Base-by-base conservation (phyloP, 2,113 vertebrate species). In the Hippocampus mohnikei region DNA sequence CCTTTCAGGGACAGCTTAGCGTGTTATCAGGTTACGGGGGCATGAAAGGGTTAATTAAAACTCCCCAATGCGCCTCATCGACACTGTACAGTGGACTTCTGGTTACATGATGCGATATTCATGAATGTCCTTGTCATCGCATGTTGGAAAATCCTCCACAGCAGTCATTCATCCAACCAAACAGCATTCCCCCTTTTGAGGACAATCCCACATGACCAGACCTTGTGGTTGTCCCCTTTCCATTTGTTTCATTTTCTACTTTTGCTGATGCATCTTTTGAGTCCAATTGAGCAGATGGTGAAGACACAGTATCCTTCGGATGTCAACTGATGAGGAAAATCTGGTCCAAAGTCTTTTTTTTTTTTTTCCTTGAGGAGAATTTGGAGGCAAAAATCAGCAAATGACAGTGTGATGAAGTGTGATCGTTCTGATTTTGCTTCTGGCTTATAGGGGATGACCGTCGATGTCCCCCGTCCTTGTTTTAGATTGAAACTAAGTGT, bases 311-410 rank as follows among this genome's bases (percentile, higher is more conserved):
- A 46, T 59, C 27, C 63, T 52, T 61, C 18, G 53, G 21, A 52
- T 56, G 71, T 64, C 18, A 18, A 37, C 63, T 46, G 58, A 67
- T 41, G 23, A 72, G 59, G 25, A 83, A 79, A 72, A 87, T 77
- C 71, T 75, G 78, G 66, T 70, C 23, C 48, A 73, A 67, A 64
- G 48, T 69, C 60, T 46, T 8, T 71, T 66, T 63, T 63, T 52
- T 59, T 33, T 29, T 29, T 29, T 6, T 6, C 71, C 8, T 71
- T 66, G 40, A 70, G 33, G 42, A 69, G 55, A 72, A 50, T 60
- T 68, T 53, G 62, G 13, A 64, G 27, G 63, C 12, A 13, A 72
- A 18, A 64, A 23, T 8, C 64, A 37, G 41, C 56, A 68, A 59
- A 71, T 69, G 67, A 53, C 53, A 41, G 62, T 66, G 60, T 75